phyloP scores from a whole-genome alignment of 2,113 vertebrate species.

The Stomatorhinus ivindoensis region DNA sequence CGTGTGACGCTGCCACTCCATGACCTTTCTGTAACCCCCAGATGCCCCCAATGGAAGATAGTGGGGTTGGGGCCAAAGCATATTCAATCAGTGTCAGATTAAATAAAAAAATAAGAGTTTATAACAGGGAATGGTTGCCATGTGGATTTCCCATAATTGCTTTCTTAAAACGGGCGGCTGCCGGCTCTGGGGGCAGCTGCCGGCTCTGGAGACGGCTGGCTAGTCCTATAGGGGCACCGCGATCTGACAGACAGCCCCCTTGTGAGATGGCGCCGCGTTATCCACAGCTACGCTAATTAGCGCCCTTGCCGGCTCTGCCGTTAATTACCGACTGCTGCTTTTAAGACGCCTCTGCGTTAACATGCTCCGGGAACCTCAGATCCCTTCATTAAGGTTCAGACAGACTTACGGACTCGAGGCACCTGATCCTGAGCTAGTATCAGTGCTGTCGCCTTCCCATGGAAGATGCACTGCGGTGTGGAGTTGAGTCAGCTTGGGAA shows the following conservation, averaged over 20 bases:
- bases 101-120: not conserved
- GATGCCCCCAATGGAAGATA: not conserved
- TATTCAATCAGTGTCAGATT: not conserved
- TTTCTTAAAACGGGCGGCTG: not conserved
- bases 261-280: not conserved
- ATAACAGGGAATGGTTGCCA: not conserved
- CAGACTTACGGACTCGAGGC: not conserved
- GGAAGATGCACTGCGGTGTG: not conserved
- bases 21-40: not conserved
- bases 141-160: not conserved
- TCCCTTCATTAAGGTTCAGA: not conserved
- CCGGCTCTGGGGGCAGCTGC: not conserved
- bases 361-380: not conserved
- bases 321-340: slow-evolving; percentile 8
- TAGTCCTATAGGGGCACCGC: not conserved
- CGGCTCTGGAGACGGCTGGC: not conserved
- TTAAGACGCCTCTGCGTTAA: not conserved
- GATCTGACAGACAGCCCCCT: not conserved
- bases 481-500: not conserved
- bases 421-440: no score
- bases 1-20: not conserved
- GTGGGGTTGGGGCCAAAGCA: not conserved
- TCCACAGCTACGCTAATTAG: not conserved
- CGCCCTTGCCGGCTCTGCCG: not conserved
- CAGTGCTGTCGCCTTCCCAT: no score